Conservation (phyloP, 2,888 invertebrate species). For the Hyalella azteca region DNA sequence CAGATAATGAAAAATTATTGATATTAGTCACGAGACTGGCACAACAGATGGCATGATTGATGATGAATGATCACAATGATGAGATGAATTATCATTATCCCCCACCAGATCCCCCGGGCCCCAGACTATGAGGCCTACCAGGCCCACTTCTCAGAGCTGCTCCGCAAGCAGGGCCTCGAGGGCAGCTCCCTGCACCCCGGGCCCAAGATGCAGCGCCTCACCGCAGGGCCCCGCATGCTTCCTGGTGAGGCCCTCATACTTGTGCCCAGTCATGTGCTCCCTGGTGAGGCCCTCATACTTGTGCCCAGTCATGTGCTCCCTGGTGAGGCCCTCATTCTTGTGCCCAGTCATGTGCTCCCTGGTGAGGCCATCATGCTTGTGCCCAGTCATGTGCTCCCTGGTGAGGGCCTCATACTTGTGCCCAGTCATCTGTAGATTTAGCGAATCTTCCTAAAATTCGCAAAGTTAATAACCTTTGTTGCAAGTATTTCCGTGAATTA, state of each 20-base stretch:
- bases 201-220: not conserved
- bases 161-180: slow-evolving; percentile 17
- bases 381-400: not conserved
- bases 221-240: not conserved
- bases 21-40: no score
- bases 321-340: not conserved
- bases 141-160: not conserved
- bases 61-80: no score
- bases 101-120: slow-evolving; percentile 9
- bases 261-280: not conserved
- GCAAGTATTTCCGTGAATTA: no score
- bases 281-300: not conserved
- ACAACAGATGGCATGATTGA: no score
- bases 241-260: not conserved
- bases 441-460: no score
- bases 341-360: not conserved
- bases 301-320: not conserved
- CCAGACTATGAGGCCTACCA: not conserved
- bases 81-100: not conserved
- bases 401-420: no score
- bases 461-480: no score
- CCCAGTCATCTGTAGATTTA: no score
- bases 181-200: slow-evolving; percentile 29
- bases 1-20: no score
- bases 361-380: not conserved